Conservation (phyloP, 1,140 invertebrate species). For the Acromyrmex heyeri region DNA sequence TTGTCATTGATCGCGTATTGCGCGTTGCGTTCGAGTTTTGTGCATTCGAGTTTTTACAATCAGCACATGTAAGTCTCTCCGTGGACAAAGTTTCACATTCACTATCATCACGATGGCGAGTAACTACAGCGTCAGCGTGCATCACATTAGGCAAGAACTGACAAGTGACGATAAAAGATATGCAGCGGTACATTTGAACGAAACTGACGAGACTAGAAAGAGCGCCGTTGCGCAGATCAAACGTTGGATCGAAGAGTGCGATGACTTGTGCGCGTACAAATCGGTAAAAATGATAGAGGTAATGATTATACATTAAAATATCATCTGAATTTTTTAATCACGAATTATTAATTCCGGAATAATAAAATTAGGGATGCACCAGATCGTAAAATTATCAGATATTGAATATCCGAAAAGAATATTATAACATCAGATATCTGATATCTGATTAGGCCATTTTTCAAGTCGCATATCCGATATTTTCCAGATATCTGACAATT, state of each 20-base stretch:
- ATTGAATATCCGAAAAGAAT: too few relatives aligned
- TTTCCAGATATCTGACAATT: too few relatives aligned
- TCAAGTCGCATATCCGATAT: too few relatives aligned
- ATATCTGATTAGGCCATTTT: too few relatives aligned
- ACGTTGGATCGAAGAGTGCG: constrained; percentile 76
- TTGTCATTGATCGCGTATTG: not conserved
- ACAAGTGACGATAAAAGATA: constrained; percentile 74
- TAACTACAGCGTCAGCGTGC: too few relatives aligned
- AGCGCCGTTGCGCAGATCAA: constrained; percentile 79
- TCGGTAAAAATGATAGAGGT: constrained; percentile 71
- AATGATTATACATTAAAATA: not conserved
- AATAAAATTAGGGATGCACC: not conserved
- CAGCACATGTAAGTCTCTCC: not conserved
- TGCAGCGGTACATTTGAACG: constrained; percentile 79
- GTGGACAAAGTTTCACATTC: not conserved
- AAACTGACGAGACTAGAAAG: constrained; percentile 74
- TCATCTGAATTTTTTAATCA: not conserved
- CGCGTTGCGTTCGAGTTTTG: not conserved
- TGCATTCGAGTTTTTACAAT: not conserved
- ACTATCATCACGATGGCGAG: not conserved
- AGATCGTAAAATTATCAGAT: too few relatives aligned
- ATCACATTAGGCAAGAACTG: not conserved
- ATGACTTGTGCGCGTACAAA: constrained; percentile 70
- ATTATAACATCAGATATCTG: too few relatives aligned
- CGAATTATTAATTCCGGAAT: not conserved